Evolutionary conservation across 2,888 invertebrate genomes (phyloP).

Genomic region (Drosophila cracens): DNA sequence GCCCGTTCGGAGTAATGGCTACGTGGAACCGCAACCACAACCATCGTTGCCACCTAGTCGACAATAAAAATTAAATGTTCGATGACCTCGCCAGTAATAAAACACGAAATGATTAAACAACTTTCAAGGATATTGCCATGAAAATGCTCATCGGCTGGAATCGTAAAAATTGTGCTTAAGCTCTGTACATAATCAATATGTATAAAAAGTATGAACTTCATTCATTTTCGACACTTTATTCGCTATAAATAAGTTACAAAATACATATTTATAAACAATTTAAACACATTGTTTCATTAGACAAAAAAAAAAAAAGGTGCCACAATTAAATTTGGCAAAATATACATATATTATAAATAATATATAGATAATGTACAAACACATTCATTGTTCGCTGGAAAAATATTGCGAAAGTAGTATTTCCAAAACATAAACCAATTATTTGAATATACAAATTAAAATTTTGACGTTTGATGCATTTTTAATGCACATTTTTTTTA

Average conservation of each 20-base stretch:
- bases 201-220: slow-evolving; percentile 31
- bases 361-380: slow-evolving; percentile 16
- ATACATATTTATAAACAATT: slow-evolving; percentile 40
- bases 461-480: neutral
- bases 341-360: slow-evolving; percentile 2
- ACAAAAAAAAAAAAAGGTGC: neutral
- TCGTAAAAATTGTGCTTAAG: slow-evolving; percentile 23
- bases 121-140: slow-evolving; percentile 9
- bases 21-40: neutral
- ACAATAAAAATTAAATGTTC: slow-evolving; percentile 33
- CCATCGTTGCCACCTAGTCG: slow-evolving; percentile 37
- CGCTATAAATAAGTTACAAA: slow-evolving; percentile 72
- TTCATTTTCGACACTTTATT: slow-evolving; percentile 76
- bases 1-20: slow-evolving; percentile 42
- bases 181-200: slow-evolving; percentile 33
- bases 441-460: neutral
- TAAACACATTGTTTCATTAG: slow-evolving; percentile 23
- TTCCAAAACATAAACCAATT: neutral
- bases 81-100: slow-evolving; percentile 10
- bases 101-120: neutral
- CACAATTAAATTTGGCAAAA: neutral
- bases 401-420: neutral
- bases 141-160: slow-evolving; percentile 53
- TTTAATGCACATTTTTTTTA: neutral
- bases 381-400: slow-evolving; percentile 7